Base-by-base conservation (phyloP, 2,888 invertebrate genomes). In the Petrolisthes cinctipes region DNA sequence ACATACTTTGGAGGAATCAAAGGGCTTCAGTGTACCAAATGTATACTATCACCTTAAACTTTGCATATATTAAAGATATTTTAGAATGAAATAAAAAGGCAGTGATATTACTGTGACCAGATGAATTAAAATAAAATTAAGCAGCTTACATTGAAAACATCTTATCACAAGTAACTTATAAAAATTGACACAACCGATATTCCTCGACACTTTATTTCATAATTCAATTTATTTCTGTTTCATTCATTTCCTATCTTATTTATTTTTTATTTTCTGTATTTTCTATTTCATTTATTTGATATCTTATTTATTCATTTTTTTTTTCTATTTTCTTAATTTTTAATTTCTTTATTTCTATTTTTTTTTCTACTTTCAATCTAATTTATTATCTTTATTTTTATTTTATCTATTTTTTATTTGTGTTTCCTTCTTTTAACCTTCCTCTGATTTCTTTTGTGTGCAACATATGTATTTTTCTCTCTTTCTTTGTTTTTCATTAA, bases 81-180 rank as follows among this genome's bases (percentile, higher is more conserved):
- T 37, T 37, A 37, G 37, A 37, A 37, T 37, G 37, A 37, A 37
- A 37, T 37, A 37, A 37, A 37, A 37, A 37, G 37, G 73, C 83
- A 57, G 57, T 71, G 75, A 71, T 54, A 73, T 20, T 61, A 66
- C 14, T 7, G 23, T 66, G 37, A 14, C 51, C 11, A 14, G 20
- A 82, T 56, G 66, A 37, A 37, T 37, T 37, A 71, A 71, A 71
- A n/a, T n/a, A 71, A n/a, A 71, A 71, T 71, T n/a, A n/a, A n/a
- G 20, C 71, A 71, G 14, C 71, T 71, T 71, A 20, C 71, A 71
- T 11, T 71, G 20, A 71, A 14, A 71, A 71, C n/a, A n/a, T 6
- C 71, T 71, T 71, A 71, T n/a, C 71, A 71, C 20, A 20, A 71
- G 11, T 71, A n/a, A 71, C 71, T 61, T 71, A 71, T 37, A 37